These are phyloP conservation scores for Corbicula japonica DNA, from an alignment of 2,888 invertebrate genomes.

Conservation along the genomic window DNA sequence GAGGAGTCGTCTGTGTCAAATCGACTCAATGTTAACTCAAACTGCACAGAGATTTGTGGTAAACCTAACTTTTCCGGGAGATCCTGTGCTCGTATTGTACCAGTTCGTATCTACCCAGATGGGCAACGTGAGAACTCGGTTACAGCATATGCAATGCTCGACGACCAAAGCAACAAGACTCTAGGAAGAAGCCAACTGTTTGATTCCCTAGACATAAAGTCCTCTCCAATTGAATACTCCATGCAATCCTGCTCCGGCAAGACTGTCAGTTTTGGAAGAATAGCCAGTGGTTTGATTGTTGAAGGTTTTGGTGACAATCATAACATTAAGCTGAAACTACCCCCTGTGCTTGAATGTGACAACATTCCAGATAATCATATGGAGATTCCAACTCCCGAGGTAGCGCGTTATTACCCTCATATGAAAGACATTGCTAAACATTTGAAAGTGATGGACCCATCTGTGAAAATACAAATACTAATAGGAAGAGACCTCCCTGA, in stretches of 20 bases:
- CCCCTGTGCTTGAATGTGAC: too few relatives aligned
- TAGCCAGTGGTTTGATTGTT: not conserved
- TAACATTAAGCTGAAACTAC: not conserved
- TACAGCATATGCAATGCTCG: conserved; percentile 21
- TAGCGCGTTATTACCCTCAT: conserved; percentile 7
- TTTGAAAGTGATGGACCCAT: too few relatives aligned
- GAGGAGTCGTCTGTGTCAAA: too few relatives aligned
- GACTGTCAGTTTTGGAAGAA: not conserved
- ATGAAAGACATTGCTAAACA: conserved; percentile 24
- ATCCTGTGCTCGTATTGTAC: too few relatives aligned
- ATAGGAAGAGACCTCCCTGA: conserved; percentile 46
- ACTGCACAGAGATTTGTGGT: too few relatives aligned
- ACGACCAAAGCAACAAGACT: conserved; percentile 21
- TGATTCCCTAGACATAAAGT: too few relatives aligned
- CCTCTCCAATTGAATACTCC: not conserved
- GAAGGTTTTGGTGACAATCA: not conserved
- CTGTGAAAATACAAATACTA: too few relatives aligned
- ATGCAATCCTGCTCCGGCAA: not conserved
- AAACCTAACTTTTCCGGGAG: too few relatives aligned
- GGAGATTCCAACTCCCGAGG: not conserved
- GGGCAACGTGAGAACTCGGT: too few relatives aligned
- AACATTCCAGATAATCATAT: too few relatives aligned
- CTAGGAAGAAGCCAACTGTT: not conserved
- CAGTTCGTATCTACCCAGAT: too few relatives aligned
- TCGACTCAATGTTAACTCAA: too few relatives aligned